These are phyloP conservation scores for Acanthiza pusilla DNA, from an alignment of 2,797 vertebrate genomes.

Conservation along the genomic window DNA sequence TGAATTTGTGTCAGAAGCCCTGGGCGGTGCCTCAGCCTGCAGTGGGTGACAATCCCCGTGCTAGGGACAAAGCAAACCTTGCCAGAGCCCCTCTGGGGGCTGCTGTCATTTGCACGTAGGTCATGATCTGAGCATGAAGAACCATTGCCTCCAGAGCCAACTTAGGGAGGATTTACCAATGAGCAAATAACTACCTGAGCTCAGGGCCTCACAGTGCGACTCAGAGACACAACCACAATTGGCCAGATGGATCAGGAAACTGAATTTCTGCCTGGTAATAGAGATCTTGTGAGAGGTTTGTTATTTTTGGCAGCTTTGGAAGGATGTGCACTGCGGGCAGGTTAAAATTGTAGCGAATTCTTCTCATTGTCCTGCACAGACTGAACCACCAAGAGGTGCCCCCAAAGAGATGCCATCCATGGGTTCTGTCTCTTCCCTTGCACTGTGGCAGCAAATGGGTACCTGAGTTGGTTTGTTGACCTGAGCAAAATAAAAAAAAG, in stretches of 20 bases:
- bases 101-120: background rate
- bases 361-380: background rate
- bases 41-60: accelerated
- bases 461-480: background rate
- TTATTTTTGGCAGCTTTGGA: background rate
- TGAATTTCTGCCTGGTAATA: background rate
- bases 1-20: background rate
- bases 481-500: background rate
- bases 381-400: background rate
- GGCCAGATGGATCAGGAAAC: background rate
- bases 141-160: background rate
- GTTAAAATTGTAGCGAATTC: background rate
- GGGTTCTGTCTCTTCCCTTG: background rate
- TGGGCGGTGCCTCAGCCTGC: background rate
- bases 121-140: background rate
- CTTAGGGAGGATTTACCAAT: background rate
- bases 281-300: background rate
- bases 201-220: background rate
- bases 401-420: background rate
- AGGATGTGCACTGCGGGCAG: background rate
- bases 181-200: background rate
- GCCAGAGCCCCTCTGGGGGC: background rate
- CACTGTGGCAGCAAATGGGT: background rate
- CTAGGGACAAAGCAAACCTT: background rate
- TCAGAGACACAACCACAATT: background rate